phyloP scores from a whole-genome alignment of 2,888 invertebrate species.

The Malthinus flaveolus region DNA sequence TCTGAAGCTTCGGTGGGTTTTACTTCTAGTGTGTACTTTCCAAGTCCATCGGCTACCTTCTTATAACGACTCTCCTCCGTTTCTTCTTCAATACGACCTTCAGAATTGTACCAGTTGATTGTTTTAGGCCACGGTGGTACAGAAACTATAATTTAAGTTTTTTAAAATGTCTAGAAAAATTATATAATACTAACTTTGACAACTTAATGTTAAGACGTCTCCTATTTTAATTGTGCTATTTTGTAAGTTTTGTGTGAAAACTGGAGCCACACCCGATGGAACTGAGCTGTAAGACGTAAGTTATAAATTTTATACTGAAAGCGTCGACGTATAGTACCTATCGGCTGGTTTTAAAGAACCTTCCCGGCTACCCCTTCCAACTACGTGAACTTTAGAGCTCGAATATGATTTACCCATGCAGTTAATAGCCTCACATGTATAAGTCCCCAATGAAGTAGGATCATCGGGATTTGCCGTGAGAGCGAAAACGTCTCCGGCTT shows the following conservation, averaged over 20 bases:
- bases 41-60: conserved; percentile 79
- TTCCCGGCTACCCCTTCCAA: conserved; percentile 72
- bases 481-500: conserved; percentile 88
- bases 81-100: conserved; percentile 73
- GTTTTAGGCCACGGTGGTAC: conserved; percentile 85
- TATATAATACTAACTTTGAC: conserved; percentile 63
- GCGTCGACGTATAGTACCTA: conserved; percentile 55
- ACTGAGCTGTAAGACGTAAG: conserved; percentile 50
- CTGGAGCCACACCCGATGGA: conserved; percentile 73
- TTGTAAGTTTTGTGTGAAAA: conserved; percentile 74
- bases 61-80: conserved; percentile 63
- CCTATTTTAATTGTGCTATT: conserved; percentile 78
- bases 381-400: conserved; percentile 81
- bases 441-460: conserved; percentile 83
- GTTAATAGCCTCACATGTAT: conserved; percentile 85
- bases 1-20: conserved; percentile 77
- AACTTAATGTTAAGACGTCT: conserved; percentile 72
- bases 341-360: conserved; percentile 70
- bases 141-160: conserved; percentile 7
- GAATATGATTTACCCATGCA: conserved; percentile 86
- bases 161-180: not conserved
- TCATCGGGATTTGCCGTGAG: conserved; percentile 82
- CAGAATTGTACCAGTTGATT: conserved; percentile 86
- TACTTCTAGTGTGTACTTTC: conserved; percentile 77
- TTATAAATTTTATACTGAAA: conserved; percentile 29